Conservation (phyloP, 1,140 invertebrate genomes). For the Drosophila fuyamai region DNA sequence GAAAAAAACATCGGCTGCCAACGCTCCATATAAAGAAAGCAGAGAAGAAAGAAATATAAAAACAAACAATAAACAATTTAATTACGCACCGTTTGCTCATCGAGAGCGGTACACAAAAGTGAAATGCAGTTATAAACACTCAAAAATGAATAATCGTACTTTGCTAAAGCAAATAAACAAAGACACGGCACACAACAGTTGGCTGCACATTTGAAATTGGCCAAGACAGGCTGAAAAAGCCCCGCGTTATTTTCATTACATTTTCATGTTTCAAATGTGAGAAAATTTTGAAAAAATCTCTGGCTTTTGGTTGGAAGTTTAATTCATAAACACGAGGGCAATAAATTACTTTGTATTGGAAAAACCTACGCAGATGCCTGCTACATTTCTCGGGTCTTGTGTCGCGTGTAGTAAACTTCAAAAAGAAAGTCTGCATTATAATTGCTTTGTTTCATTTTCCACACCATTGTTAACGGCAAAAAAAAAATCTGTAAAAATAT, state of each 20-base stretch:
- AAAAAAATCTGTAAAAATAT: slow-evolving; percentile 13
- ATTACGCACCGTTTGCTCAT: slow-evolving; percentile 52
- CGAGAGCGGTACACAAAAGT: slow-evolving; percentile 58
- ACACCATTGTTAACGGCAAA: slow-evolving; percentile 31
- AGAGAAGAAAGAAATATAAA: slow-evolving; percentile 38
- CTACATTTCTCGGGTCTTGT: slow-evolving; percentile 32
- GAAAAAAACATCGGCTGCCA: neutral
- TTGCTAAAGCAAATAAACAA: slow-evolving; percentile 37
- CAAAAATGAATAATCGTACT: slow-evolving; percentile 67
- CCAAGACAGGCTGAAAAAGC: slow-evolving; percentile 17
- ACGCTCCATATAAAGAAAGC: slow-evolving; percentile 44
- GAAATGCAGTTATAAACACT: slow-evolving; percentile 64
- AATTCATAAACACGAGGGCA: slow-evolving; percentile 55
- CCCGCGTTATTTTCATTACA: slow-evolving; percentile 15
- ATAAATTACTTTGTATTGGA: slow-evolving; percentile 49
- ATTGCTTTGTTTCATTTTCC: slow-evolving; percentile 67
- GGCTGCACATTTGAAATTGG: slow-evolving; percentile 64
- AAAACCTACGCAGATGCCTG: slow-evolving; percentile 41
- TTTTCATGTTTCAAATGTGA: slow-evolving; percentile 46
- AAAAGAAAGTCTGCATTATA: slow-evolving; percentile 74
- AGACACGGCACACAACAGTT: slow-evolving; percentile 63
- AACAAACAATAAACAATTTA: slow-evolving; percentile 63
- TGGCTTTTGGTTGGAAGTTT: slow-evolving; percentile 4
- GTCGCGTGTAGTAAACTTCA: slow-evolving; percentile 58
- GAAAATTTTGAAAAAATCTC: slow-evolving; percentile 30